A percentile compares a stretch with the other conserved stretches of the same genome.
Conservation (phyloP, 2,113 vertebrate species). For the Coracopsis vasa region DNA sequence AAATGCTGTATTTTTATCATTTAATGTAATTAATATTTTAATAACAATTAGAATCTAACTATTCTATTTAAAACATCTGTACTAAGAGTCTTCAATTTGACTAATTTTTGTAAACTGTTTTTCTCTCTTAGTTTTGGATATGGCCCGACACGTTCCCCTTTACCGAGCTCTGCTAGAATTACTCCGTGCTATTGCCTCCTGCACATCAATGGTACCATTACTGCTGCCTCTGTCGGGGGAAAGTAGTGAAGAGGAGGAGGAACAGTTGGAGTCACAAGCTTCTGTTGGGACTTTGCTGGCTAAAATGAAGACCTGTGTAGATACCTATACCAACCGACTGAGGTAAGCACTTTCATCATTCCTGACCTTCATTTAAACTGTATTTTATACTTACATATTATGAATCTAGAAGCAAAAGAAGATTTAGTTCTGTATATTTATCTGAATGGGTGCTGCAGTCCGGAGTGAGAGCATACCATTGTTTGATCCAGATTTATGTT, state of each 20-base stretch:
- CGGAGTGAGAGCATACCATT: neutral
- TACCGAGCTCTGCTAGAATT: slow-evolving; percentile 93
- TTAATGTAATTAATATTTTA: neutral
- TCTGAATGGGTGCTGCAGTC: neutral
- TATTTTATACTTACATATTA: neutral
- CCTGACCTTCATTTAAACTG: neutral
- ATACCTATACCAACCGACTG: slow-evolving; percentile 96
- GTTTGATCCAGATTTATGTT: neutral
- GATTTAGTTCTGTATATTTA: neutral
- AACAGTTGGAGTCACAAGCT: slow-evolving; percentile 87
- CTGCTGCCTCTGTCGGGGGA: slow-evolving; percentile 90
- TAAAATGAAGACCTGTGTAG: slow-evolving; percentile 99
- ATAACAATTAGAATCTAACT: neutral
- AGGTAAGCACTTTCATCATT: slow-evolving; percentile 69
- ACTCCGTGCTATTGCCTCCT: slow-evolving; percentile 93
- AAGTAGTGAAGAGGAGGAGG: slow-evolving; percentile 85
- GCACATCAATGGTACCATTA: slow-evolving; percentile 89
- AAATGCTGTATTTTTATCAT: neutral
- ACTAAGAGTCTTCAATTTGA: neutral
- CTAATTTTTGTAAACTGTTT: neutral
- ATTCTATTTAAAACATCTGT: neutral
- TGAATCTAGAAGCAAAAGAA: neutral
- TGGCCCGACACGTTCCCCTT: slow-evolving; percentile 96
- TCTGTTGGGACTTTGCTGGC: slow-evolving; percentile 95
- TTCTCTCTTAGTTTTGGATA: slow-evolving; percentile 86